These are phyloP conservation scores for Eupeodes latifasciatus DNA, from an alignment of 2,888 invertebrate genomes.

Conservation along the genomic window DNA sequence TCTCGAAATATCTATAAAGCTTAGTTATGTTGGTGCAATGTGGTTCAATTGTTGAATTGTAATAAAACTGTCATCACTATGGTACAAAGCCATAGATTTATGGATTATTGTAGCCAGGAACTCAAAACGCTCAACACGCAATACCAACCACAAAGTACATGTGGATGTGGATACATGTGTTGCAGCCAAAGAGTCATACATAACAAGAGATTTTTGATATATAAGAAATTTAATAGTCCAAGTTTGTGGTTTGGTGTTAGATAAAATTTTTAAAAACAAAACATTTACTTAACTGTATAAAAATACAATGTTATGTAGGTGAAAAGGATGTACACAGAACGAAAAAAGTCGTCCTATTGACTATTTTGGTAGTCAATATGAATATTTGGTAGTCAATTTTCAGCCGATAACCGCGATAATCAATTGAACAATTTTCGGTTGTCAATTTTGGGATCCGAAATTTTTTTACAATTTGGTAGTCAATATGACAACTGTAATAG, in stretches of 20 bases:
- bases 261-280: not conserved
- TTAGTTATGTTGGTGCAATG: conserved; percentile 54
- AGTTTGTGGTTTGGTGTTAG: not conserved
- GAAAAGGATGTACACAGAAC: no score
- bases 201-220: conserved; percentile 24
- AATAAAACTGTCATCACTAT: conserved; percentile 69
- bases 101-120: conserved; percentile 60
- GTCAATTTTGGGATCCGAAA: no score
- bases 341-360: no score
- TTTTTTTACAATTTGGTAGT: no score
- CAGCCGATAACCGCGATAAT: no score
- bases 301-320: no score
- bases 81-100: conserved; percentile 58
- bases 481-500: no score
- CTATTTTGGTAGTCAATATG: no score
- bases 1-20: not conserved
- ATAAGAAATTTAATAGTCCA: not conserved
- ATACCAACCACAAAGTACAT: not conserved
- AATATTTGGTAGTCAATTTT: no score
- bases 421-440: no score
- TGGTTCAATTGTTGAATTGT: conserved; percentile 71
- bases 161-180: no score
- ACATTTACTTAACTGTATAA: not conserved
- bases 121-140: not conserved
- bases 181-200: conserved; percentile 8